These are phyloP conservation scores for Luscinia luscinia DNA, from an alignment of 2,797 vertebrate species.

Conservation along the genomic window DNA sequence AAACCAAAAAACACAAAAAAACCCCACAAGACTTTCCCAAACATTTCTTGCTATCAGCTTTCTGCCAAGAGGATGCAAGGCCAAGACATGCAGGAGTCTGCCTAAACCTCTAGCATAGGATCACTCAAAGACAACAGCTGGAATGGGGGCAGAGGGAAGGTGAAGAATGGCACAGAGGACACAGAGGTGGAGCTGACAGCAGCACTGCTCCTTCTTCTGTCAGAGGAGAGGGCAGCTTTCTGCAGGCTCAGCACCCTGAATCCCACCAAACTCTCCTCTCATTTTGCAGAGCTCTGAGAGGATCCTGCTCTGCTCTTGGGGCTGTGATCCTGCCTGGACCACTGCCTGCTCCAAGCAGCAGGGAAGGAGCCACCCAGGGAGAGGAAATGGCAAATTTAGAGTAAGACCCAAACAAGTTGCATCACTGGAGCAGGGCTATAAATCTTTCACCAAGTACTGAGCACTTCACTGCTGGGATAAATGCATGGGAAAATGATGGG, in stretches of 20 bases:
- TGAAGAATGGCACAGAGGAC: neutral
- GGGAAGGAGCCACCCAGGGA: neutral
- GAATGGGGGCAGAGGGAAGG: neutral
- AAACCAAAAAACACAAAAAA: neutral
- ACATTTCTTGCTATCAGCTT: neutral
- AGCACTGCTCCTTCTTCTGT: neutral
- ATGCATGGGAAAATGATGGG: neutral
- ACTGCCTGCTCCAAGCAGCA: neutral
- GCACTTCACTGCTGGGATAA: neutral
- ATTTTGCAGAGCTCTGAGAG: neutral
- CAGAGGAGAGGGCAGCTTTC: neutral
- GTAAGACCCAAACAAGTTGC: neutral
- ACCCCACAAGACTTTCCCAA: neutral
- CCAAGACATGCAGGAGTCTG: conserved; percentile 40
- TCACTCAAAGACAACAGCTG: neutral
- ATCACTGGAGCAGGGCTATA: neutral
- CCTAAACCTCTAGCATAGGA: neutral
- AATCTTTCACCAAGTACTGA: neutral
- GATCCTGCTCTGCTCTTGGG: neutral
- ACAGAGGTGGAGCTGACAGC: neutral
- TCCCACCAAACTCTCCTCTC: neutral
- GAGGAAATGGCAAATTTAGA: conserved; percentile 16
- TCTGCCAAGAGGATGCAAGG: conserved; percentile 24
- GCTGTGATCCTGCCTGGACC: neutral
- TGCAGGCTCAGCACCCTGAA: neutral